These are phyloP conservation scores for Stenurella melanura DNA, from an alignment of 2,888 invertebrate species.

Conservation along the genomic window DNA sequence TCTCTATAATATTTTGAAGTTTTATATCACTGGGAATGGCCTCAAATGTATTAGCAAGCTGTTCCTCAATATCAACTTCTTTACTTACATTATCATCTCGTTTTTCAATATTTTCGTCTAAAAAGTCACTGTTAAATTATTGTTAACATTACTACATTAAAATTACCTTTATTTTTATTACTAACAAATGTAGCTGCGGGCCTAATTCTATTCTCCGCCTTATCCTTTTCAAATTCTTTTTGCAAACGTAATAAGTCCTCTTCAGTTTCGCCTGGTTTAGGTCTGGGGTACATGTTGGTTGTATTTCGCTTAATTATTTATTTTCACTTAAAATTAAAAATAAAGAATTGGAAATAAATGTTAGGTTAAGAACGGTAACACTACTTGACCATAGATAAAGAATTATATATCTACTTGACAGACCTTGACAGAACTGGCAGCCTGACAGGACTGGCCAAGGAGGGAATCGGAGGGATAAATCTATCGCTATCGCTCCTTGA, in stretches of 20 bases:
- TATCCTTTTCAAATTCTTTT: constrained; percentile 80
- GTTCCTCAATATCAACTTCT: constrained; percentile 60
- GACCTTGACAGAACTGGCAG: too few species aligned
- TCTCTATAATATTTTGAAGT: constrained; percentile 78
- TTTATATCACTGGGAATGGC: constrained; percentile 71
- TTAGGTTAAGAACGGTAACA: not conserved
- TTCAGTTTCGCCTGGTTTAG: constrained; percentile 82
- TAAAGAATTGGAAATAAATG: not conserved
- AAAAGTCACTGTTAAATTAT: constrained; percentile 7
- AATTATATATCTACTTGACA: too few species aligned
- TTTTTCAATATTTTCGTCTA: constrained; percentile 42
- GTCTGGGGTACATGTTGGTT: constrained; percentile 79
- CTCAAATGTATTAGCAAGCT: constrained; percentile 71
- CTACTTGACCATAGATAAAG: too few species aligned
- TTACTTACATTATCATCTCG: constrained; percentile 37
- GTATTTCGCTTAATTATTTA: not conserved
- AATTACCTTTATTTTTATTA: constrained; percentile 51
- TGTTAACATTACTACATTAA: not conserved
- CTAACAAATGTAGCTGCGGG: constrained; percentile 79
- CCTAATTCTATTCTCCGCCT: constrained; percentile 75
- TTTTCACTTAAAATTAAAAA: not conserved
- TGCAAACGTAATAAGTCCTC: constrained; percentile 85
- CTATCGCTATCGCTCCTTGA: too few species aligned
- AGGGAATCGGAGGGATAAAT: too few species aligned
- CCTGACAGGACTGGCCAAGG: too few species aligned